These are phyloP conservation scores for Opisthocomus hoazin DNA, from an alignment of 2,113 vertebrate genomes.

Conservation along the genomic window DNA sequence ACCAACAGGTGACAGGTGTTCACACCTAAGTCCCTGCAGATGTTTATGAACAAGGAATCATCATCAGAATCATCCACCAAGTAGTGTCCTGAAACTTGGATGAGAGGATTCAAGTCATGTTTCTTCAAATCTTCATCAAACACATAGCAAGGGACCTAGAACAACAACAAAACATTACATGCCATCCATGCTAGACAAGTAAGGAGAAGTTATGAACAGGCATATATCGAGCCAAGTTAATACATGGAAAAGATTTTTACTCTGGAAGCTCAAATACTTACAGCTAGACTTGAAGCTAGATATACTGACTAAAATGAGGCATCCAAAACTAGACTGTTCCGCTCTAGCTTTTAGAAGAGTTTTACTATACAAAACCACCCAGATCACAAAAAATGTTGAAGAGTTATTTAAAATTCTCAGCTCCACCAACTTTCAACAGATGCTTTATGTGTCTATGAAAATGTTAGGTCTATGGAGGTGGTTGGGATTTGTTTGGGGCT, in stretches of 20 bases:
- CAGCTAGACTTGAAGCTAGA: not conserved
- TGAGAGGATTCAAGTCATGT: slow-evolving; percentile 90
- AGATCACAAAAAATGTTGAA: not conserved
- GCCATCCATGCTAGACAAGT: not conserved
- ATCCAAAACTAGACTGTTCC: not conserved
- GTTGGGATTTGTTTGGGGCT: not conserved
- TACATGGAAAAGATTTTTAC: not conserved
- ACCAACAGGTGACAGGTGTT: not conserved
- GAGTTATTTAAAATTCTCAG: not conserved
- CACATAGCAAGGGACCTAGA: slow-evolving; percentile 88
- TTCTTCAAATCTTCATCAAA: slow-evolving; percentile 84
- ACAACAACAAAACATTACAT: not conserved
- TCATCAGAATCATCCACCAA: slow-evolving; percentile 90
- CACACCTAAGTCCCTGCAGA: slow-evolving; percentile 90
- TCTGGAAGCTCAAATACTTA: not conserved
- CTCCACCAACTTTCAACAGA: not conserved
- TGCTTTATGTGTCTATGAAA: not conserved
- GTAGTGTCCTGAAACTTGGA: slow-evolving; percentile 80
- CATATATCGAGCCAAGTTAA: not conserved
- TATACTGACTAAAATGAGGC: not conserved
- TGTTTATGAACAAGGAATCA: slow-evolving; percentile 84
- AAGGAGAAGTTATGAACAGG: not conserved
- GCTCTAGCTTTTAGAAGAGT: not conserved
- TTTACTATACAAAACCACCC: not conserved
- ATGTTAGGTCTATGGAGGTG: not conserved